Conservation (phyloP, 92 coral and sea anemone species). For the Pocillopora meandrina region DNA sequence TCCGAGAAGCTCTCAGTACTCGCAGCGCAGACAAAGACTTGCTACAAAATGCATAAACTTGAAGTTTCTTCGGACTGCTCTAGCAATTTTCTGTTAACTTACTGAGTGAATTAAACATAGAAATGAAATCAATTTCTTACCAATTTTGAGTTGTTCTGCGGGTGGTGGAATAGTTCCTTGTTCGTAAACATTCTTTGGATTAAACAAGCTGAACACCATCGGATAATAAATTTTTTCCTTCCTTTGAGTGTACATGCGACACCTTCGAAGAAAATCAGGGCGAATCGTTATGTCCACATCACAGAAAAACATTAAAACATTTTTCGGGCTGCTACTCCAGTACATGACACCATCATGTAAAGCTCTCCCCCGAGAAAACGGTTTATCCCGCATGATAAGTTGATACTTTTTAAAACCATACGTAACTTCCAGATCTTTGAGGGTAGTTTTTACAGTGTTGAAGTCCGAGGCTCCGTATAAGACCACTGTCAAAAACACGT, state of each 20-base stretch:
- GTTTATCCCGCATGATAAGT: conserved; percentile 73
- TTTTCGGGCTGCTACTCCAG: conserved; percentile 66
- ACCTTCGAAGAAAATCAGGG: conserved; percentile 76
- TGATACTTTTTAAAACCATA: conserved; percentile 77
- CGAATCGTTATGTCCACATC: conserved; percentile 89
- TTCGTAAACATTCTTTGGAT: conserved; percentile 82
- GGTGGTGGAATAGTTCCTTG: conserved; percentile 67
- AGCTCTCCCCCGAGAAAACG: conserved; percentile 86
- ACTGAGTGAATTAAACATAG: neutral
- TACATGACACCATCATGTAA: conserved; percentile 89
- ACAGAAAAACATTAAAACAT: conserved; percentile 89
- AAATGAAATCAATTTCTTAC: conserved; percentile 31
- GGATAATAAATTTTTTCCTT: conserved; percentile 83
- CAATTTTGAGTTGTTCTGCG: conserved; percentile 64
- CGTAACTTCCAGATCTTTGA: conserved; percentile 63
- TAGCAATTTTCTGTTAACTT: neutral
- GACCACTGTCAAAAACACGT: conserved; percentile 85
- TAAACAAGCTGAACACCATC: conserved; percentile 87
- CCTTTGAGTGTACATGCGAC: conserved; percentile 79
- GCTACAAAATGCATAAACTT: neutral
- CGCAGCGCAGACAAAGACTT: neutral
- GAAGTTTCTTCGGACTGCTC: neutral
- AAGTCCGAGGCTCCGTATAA: conserved; percentile 84
- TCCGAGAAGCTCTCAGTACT: no score
- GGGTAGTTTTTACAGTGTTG: conserved; percentile 60